Evolutionary conservation across 2,797 vertebrate genomes (phyloP).

Genomic region (Acrossocheilus wenchowensis): DNA sequence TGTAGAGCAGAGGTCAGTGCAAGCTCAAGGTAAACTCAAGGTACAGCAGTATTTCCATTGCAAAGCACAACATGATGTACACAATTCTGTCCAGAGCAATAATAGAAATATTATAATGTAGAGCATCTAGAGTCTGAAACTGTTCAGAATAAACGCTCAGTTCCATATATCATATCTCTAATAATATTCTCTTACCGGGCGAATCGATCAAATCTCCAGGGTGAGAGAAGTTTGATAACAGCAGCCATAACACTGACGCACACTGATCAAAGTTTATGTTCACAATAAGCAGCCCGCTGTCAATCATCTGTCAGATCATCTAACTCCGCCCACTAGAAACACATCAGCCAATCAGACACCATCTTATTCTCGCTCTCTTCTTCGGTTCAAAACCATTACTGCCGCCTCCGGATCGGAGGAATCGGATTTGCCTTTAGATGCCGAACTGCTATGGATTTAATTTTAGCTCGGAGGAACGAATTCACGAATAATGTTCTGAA

Average conservation of each 20-base stretch:
- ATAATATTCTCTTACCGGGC: constrained; percentile 57
- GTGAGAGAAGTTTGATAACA: constrained; percentile 51
- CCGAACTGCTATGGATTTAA: neutral
- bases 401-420: constrained; percentile 24
- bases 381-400: neutral
- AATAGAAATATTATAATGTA: neutral
- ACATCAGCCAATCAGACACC: neutral
- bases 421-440: neutral
- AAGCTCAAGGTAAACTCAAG: neutral
- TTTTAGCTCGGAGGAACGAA: neutral
- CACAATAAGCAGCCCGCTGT: neutral
- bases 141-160: neutral
- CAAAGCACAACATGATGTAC: neutral
- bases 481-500: neutral
- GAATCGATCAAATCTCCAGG: constrained; percentile 55
- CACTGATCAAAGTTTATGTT: constrained; percentile 16
- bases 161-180: neutral
- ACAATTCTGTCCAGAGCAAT: neutral
- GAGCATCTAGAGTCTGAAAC: neutral
- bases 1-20: neutral
- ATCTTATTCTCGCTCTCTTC: neutral
- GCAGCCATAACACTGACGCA: constrained; percentile 63
- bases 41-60: neutral
- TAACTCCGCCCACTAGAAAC: neutral
- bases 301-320: neutral